These are phyloP conservation scores for Phoxinus phoxinus DNA, from an alignment of 2,113 vertebrate species.

Conservation along the genomic window DNA sequence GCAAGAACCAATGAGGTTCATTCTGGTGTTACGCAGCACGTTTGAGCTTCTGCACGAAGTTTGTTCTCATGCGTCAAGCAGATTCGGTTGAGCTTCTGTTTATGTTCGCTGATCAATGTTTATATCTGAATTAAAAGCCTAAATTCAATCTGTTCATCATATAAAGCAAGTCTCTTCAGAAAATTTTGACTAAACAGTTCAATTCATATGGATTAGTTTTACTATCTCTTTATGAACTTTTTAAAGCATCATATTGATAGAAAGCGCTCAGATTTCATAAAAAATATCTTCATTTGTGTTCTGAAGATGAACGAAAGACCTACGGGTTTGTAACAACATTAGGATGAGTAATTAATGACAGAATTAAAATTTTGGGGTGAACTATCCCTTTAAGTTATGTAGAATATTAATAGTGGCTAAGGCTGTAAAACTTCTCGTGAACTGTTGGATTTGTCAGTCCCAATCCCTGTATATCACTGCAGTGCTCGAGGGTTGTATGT, in stretches of 20 bases:
- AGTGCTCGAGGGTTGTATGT: not conserved
- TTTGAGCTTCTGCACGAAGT: too few relatives aligned
- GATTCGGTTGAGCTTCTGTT: too few relatives aligned
- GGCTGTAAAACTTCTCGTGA: not conserved
- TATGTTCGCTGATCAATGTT: too few relatives aligned
- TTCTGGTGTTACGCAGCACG: too few relatives aligned
- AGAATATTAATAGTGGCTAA: not conserved
- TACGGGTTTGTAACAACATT: too few relatives aligned
- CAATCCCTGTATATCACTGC: not conserved
- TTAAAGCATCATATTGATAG: too few relatives aligned
- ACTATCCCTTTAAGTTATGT: not conserved
- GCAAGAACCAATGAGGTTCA: too few relatives aligned
- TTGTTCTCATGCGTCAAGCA: not conserved
- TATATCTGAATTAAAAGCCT: not conserved
- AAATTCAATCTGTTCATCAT: not conserved
- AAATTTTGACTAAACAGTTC: not conserved
- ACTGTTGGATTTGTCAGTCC: conserved; percentile 13
- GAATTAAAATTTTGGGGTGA: not conserved
- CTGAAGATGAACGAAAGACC: too few relatives aligned
- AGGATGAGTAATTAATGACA: not conserved
- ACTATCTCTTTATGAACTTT: not conserved
- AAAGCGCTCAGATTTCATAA: too few relatives aligned
- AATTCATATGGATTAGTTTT: not conserved
- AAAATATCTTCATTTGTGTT: too few relatives aligned
- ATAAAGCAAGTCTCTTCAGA: not conserved